Evolutionary conservation across 2,113 vertebrate genomes (phyloP).

Genomic region (Phylloscopus trochiloides): DNA sequence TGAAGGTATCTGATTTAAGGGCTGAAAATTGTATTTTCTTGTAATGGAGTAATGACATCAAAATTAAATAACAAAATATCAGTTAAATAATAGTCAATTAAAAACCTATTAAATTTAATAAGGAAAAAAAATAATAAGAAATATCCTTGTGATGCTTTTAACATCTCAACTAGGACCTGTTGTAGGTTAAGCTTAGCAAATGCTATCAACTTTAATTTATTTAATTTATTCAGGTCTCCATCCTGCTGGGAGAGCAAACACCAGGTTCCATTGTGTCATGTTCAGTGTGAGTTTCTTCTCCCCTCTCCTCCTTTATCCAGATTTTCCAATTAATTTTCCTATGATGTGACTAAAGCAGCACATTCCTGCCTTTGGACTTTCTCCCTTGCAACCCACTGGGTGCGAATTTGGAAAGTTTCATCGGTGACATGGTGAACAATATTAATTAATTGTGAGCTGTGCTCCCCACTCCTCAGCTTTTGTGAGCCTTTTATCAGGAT

Average conservation of each 20-base stretch:
- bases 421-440: neutral
- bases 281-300: neutral
- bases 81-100: neutral
- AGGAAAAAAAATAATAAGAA: neutral
- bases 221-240: neutral
- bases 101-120: neutral
- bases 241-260: neutral
- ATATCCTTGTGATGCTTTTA: neutral
- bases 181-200: neutral
- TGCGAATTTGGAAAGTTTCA: neutral
- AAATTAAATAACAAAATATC: neutral
- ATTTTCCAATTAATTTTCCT: neutral
- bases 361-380: neutral
- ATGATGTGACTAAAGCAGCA: neutral
- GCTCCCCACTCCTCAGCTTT: neutral
- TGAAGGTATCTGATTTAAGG: neutral
- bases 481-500: neutral
- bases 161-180: neutral
- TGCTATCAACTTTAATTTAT: neutral
- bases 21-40: neutral
- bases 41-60: neutral
- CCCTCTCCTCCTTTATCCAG: neutral
- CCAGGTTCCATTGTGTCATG: neutral
- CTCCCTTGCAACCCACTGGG: neutral
- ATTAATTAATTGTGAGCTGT: neutral